Base-by-base conservation (phyloP, 1,140 invertebrate genomes). In the Idris sp. region DNA sequence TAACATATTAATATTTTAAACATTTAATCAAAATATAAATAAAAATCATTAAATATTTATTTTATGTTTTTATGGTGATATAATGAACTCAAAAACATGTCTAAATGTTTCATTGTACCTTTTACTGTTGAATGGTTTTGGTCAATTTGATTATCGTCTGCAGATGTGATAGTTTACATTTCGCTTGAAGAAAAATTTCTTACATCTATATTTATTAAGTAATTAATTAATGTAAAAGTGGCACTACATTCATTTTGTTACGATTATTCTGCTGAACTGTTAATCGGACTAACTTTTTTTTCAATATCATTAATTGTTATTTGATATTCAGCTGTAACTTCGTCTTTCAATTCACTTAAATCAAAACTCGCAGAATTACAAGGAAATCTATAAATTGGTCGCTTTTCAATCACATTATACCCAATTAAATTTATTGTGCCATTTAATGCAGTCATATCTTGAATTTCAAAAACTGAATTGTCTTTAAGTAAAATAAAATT, bases 401-500 rank as follows among this genome's bases (percentile, higher is more conserved):
- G 4, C 19, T 53, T 54, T 10, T 28, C 54, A 11, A 4, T 26
- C 14, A 65, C 25, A 46, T 35, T 53, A 36, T n/a, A 0, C 13
- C 61, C 61, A n/a, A 36, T 46, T 15, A 65, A 65, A 15, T 35
- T 46, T 0, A 65, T 54, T 8, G 2, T 2, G 5, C 11, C 10
- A 2, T 46, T 9, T 30, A 14, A 54, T 36, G 46, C n/a, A 4
- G 46, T 16, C 13, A 65, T 54, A 6, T 65, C 48, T 44, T 35
- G 1, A n/a, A 64, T 64, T 64, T 64, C 18, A 19, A 64, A 64
- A 53, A 43, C 11, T 3, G 59, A 53, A 18, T 53, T 43, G 11
- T 64, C 19, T 33, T 53, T 64, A 1, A 64, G 25, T 53, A 64
- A 44, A 41, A 64, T 18, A 19, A 43, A 53, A 53, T 64, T 53